Conservation (phyloP, 2,888 invertebrate species). For the Lochmaea crataegi region DNA sequence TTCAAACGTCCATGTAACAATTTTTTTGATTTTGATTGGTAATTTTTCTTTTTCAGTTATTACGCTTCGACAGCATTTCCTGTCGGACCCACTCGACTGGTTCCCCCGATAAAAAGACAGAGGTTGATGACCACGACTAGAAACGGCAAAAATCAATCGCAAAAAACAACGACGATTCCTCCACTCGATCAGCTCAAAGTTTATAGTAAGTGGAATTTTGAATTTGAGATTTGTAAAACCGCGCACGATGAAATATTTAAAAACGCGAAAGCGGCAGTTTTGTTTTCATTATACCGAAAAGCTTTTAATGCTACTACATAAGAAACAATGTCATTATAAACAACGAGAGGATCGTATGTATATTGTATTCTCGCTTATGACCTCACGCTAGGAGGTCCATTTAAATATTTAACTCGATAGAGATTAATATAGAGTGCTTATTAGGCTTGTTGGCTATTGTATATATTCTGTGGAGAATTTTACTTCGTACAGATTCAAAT, state of each 20-base stretch:
- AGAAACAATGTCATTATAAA: conserved; percentile 27
- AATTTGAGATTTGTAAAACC: background rate
- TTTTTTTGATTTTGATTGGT: conserved; percentile 31
- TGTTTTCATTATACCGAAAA: background rate
- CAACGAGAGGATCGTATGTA: background rate
- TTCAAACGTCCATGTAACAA: conserved; percentile 18
- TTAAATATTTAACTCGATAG: conserved; percentile 60
- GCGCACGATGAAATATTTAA: too few species aligned
- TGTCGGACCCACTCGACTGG: conserved; percentile 69
- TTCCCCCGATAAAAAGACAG: conserved; percentile 72
- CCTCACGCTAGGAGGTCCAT: conserved; percentile 41
- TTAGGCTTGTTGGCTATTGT: conserved; percentile 54
- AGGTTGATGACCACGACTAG: conserved; percentile 69
- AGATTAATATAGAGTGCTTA: conserved; percentile 61
- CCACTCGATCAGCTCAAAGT: conserved; percentile 73
- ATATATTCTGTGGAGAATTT: conserved; percentile 34
- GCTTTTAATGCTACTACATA: background rate
- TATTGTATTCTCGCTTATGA: conserved; percentile 8
- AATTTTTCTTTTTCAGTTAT: conserved; percentile 65
- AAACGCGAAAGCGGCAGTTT: background rate
- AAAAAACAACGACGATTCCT: conserved; percentile 63
- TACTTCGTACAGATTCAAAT: conserved; percentile 23
- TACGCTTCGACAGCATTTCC: conserved; percentile 71
- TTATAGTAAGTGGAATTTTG: conserved; percentile 69
- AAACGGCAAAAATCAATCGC: conserved; percentile 62